These are phyloP conservation scores for Sander vitreus DNA, from an alignment of 2,113 vertebrate species.

Conservation along the genomic window DNA sequence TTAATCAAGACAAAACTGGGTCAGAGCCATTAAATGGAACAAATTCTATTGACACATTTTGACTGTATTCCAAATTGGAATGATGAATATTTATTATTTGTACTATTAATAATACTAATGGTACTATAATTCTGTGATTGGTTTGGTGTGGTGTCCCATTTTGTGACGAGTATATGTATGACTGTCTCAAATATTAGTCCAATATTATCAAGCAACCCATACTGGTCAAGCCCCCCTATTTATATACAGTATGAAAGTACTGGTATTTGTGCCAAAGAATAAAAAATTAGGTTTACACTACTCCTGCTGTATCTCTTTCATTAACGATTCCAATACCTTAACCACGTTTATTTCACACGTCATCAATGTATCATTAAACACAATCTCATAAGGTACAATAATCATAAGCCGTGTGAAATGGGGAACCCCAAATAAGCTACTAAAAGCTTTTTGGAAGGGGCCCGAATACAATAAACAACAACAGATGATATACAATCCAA, in stretches of 20 bases:
- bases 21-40: neutral
- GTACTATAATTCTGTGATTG: neutral
- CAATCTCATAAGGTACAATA: too few relatives aligned
- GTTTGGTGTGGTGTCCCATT: neutral
- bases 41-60: neutral
- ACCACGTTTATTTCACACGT: too few relatives aligned
- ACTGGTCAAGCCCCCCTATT: neutral
- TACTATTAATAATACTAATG: neutral
- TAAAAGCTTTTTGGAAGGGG: too few relatives aligned
- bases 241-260: neutral
- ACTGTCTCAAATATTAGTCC: neutral
- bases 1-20: neutral
- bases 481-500: too few relatives aligned
- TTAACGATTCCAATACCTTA: neutral
- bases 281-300: neutral
- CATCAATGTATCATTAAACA: too few relatives aligned
- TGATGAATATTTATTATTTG: neutral
- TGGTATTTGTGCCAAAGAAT: neutral
- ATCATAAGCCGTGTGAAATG: too few relatives aligned
- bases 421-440: too few relatives aligned
- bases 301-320: neutral
- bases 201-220: neutral
- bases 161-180: neutral
- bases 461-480: too few relatives aligned
- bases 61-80: constrained; percentile 43